Percentiles rank a stretch among this genome's conserved stretches.
These are phyloP conservation scores for Boleophthalmus pectinirostris DNA, from an alignment of 2,113 vertebrate species.

Conservation along the genomic window DNA sequence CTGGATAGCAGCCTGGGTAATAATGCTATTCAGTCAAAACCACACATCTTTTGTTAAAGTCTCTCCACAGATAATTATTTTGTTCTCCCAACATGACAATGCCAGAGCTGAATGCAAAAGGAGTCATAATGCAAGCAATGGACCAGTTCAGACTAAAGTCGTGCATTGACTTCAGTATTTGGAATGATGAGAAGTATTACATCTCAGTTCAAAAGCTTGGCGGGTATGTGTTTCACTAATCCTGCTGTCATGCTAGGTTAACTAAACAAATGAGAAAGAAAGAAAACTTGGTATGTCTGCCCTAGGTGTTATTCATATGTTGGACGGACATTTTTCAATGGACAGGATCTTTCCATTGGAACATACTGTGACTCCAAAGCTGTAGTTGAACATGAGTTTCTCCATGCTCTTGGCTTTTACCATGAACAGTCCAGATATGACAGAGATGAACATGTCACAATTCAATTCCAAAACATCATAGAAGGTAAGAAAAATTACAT, in stretches of 20 bases:
- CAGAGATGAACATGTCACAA: constrained; percentile 81
- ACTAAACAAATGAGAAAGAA: not conserved
- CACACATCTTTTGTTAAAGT: not conserved
- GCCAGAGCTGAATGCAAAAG: constrained; percentile 85
- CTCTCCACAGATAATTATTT: not conserved
- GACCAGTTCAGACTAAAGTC: constrained; percentile 87
- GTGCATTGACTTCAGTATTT: constrained; percentile 87
- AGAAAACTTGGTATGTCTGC: not conserved
- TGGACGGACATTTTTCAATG: fast-evolving
- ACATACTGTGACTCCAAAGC: constrained; percentile 68
- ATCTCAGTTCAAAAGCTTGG: constrained; percentile 66
- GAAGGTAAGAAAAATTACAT: constrained; percentile 59
- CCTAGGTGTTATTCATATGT: constrained; percentile 84
- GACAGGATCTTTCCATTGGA: constrained; percentile 83
- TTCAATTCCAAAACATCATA: constrained; percentile 77
- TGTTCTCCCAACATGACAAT: not conserved
- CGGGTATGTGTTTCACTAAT: constrained; percentile 28
- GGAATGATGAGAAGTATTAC: constrained; percentile 77
- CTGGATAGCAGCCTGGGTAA: constrained; percentile 46
- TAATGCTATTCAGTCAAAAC: not conserved
- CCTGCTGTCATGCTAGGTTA: not conserved
- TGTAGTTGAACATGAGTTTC: constrained; percentile 82
- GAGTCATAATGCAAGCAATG: constrained; percentile 81
- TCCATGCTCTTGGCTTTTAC: constrained; percentile 86
- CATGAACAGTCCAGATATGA: constrained; percentile 88